These are phyloP conservation scores for Chaenocephalus aceratus DNA, from an alignment of 2,113 vertebrate genomes.

Conservation along the genomic window DNA sequence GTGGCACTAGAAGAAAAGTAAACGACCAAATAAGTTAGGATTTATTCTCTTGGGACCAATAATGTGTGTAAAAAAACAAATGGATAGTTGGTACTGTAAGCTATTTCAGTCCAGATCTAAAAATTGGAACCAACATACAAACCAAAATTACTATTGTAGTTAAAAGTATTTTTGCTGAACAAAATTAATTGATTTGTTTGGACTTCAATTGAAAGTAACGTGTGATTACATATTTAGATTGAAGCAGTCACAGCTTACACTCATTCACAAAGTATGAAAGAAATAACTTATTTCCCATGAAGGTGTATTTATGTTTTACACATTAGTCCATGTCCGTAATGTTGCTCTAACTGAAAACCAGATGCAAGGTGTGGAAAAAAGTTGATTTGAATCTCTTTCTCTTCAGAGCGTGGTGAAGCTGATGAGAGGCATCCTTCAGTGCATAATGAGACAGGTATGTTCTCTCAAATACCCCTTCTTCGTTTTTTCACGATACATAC, in stretches of 20 bases:
- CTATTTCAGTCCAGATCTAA: no score
- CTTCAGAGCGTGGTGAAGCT: constrained; percentile 96
- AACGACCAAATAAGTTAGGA: not conserved
- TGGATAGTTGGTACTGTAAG: no score
- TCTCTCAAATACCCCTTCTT: not conserved
- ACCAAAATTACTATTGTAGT: no score
- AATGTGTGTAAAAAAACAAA: no score
- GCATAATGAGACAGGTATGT: constrained; percentile 95
- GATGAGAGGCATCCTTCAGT: constrained; percentile 95
- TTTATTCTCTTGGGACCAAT: no score
- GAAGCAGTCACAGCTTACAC: not conserved
- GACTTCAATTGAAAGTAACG: not conserved
- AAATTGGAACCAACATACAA: not conserved
- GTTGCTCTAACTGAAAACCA: no score
- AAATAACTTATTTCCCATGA: not conserved
- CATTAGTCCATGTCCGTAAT: no score
- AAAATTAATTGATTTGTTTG: not conserved
- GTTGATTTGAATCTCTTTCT: not conserved
- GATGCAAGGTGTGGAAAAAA: no score
- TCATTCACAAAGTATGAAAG: not conserved
- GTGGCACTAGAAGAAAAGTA: no score
- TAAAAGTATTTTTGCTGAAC: not conserved
- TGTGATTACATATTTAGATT: not conserved
- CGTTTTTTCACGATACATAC: no score
- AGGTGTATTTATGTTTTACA: no score